Percentiles rank a stretch among this genome's conserved stretches.
Evolutionary conservation across 2,113 vertebrate genomes (phyloP).

Genomic region (Amphiprion percula): DNA sequence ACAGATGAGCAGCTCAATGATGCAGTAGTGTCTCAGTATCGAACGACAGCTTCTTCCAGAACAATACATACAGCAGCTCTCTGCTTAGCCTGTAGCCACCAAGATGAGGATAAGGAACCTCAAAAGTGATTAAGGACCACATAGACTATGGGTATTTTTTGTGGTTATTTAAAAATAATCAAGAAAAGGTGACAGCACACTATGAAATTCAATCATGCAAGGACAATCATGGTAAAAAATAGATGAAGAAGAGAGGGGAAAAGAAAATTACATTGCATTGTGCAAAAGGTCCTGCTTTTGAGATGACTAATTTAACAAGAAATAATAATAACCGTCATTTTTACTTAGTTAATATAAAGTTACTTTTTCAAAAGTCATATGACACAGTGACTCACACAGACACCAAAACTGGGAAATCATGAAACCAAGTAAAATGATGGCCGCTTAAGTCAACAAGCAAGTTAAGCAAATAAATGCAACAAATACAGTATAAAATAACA

Average conservation of each 20-base stretch:
- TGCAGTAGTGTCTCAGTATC: constrained; percentile 1
- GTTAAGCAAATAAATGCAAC: no score
- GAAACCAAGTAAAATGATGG: no score
- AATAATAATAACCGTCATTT: no score
- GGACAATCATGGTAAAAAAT: not conserved
- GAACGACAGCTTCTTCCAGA: not conserved
- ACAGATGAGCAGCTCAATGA: constrained; percentile 29
- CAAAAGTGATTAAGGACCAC: not conserved
- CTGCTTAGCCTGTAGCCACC: not conserved
- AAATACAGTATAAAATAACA: no score
- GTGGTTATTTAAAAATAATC: not conserved
- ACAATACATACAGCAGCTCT: not conserved
- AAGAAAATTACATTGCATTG: not conserved
- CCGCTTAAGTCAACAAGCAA: no score
- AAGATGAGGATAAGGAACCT: not conserved
- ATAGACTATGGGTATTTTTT: not conserved
- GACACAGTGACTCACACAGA: no score
- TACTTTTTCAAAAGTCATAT: no score
- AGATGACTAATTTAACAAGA: no score
- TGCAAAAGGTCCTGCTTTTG: no score
- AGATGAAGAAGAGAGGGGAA: not conserved
- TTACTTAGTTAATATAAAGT: no score
- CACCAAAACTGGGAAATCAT: no score
- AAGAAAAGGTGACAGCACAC: not conserved
- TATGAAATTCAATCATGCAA: not conserved